Percentiles rank a stretch among this genome's conserved stretches.
These are phyloP conservation scores for Lagocephalus sceleratus DNA, from an alignment of 2,797 vertebrate genomes.

Conservation along the genomic window DNA sequence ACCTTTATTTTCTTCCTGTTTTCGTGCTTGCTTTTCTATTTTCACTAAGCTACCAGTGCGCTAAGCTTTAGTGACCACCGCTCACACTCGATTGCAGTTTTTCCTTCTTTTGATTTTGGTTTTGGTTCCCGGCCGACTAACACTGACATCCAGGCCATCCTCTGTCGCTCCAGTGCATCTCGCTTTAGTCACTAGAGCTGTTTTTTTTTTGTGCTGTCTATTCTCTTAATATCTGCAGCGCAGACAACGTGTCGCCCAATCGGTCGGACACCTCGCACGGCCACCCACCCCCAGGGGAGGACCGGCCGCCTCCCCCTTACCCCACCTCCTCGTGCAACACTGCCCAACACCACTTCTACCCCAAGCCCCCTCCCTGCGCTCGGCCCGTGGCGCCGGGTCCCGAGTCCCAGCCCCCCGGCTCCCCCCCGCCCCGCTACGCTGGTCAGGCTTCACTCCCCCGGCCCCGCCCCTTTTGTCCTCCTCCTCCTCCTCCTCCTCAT, in stretches of 20 bases:
- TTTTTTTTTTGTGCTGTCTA: constrained; percentile 78
- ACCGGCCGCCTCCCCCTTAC: constrained; percentile 79
- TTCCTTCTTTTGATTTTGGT: constrained; percentile 30
- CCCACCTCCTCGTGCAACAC: constrained; percentile 72
- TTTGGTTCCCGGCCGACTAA: constrained; percentile 53
- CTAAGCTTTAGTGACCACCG: constrained; percentile 64
- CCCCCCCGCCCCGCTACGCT: constrained; percentile 75
- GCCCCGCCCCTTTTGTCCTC: constrained; percentile 74
- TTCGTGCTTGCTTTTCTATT: constrained; percentile 69
- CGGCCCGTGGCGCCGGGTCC: constrained; percentile 78
- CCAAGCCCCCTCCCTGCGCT: constrained; percentile 77
- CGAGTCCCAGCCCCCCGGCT: constrained; percentile 76
- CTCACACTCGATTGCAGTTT: constrained; percentile 48
- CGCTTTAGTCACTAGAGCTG: constrained; percentile 78
- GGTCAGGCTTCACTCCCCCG: constrained; percentile 79
- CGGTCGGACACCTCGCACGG: constrained; percentile 85
- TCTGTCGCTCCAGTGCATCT: constrained; percentile 57
- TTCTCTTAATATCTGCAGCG: constrained; percentile 84
- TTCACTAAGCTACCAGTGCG: constrained; percentile 68
- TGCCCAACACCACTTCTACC: constrained; percentile 75
- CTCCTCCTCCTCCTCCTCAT: constrained; percentile 77
- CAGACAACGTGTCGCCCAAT: constrained; percentile 81
- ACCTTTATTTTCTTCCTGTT: constrained; percentile 57
- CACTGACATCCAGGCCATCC: constrained; percentile 57
- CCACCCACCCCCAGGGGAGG: constrained; percentile 78